Conservation (phyloP, 2,888 invertebrate genomes). For the Boloria euphrosyne region DNA sequence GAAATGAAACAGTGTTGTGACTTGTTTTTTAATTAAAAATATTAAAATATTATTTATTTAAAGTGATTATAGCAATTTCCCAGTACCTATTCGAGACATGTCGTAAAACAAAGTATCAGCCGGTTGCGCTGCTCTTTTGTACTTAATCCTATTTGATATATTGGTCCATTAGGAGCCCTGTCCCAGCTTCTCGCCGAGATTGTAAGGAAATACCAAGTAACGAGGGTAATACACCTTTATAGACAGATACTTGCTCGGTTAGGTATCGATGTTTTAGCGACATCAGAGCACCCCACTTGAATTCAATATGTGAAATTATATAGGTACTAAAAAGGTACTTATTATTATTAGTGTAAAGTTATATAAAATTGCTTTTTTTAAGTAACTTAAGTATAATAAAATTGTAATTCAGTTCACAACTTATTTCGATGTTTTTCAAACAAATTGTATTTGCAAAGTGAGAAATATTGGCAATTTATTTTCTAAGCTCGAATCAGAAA, state of each 20-base stretch:
- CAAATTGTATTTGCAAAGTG: no score
- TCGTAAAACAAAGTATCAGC: slow-evolving; percentile 61
- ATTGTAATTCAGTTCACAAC: slow-evolving; percentile 5
- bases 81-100: slow-evolving; percentile 55
- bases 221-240: slow-evolving; percentile 58
- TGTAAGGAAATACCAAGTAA: slow-evolving; percentile 68
- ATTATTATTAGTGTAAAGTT: no score
- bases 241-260: slow-evolving; percentile 43
- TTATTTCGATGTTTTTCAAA: no score
- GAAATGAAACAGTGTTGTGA: no score
- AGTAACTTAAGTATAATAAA: slow-evolving; percentile 18
- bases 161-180: slow-evolving; percentile 74
- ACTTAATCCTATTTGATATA: slow-evolving; percentile 79
- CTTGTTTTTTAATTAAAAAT: background rate
- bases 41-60: slow-evolving; percentile 33
- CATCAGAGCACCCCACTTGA: slow-evolving; percentile 11
- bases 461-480: no score
- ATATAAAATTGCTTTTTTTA: background rate
- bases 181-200: slow-evolving; percentile 64
- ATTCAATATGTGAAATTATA: slow-evolving; percentile 3
- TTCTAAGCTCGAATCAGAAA: no score
- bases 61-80: slow-evolving; percentile 51
- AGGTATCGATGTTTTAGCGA: slow-evolving; percentile 20
- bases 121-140: slow-evolving; percentile 70
- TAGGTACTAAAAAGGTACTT: no score